Evolutionary conservation across 92 coral and sea anemone genomes (phyloP).

Genomic region (Phenganax marumi): DNA sequence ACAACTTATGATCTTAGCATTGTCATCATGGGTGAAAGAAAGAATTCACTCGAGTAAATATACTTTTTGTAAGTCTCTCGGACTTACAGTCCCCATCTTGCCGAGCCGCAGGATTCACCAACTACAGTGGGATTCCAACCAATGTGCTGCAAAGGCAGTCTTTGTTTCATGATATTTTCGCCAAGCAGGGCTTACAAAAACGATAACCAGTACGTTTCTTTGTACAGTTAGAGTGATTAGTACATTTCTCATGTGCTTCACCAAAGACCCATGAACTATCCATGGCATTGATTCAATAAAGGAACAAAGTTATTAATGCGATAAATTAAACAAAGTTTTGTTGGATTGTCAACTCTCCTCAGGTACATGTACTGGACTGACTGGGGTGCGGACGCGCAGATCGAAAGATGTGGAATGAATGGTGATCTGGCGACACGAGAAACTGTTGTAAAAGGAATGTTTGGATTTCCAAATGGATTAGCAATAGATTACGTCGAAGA

Average conservation of each 20-base stretch:
- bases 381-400: slow-evolving; percentile 83
- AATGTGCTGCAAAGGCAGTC: too few species aligned
- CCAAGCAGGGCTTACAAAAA: not conserved
- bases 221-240: not conserved
- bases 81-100: too few species aligned
- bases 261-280: not conserved
- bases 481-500: slow-evolving; percentile 72
- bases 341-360: not conserved
- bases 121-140: too few species aligned
- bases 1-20: not conserved
- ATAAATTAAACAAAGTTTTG: too few species aligned
- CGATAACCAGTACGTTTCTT: not conserved
- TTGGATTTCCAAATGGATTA: slow-evolving; percentile 88
- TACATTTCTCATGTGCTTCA: not conserved
- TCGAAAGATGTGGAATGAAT: slow-evolving; percentile 86
- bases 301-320: too few species aligned
- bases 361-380: slow-evolving; percentile 98
- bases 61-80: too few species aligned
- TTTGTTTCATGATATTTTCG: too few species aligned
- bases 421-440: slow-evolving; percentile 64
- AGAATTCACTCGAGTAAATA: too few species aligned
- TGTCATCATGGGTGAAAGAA: too few species aligned
- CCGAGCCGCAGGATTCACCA: too few species aligned
- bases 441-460: slow-evolving; percentile 66
- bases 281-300: too few species aligned